Base-by-base conservation (phyloP, 1,140 invertebrate genomes). In the Heliconius hermathena region DNA sequence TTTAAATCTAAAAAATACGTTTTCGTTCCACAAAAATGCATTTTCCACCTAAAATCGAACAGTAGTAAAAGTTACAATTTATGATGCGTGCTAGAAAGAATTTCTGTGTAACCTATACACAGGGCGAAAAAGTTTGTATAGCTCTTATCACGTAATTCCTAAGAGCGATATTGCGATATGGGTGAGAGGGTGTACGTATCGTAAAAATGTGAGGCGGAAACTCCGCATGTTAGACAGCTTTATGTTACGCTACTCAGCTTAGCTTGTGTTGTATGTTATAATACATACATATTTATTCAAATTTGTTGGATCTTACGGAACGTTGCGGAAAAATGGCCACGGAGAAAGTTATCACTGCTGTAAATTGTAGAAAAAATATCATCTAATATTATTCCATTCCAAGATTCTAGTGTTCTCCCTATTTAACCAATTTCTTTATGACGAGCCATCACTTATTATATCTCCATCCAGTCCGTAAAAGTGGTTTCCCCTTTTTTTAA, bases 171-270 rank as follows among this genome's bases (percentile, higher is more conserved):
- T 66, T 66, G 9, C 60, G 26, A 16, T 66, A 22, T 22, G 54
- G 8, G 54, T 57, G 60, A 26, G 13, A 0, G 26, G 22, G 11
- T 66, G 60, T 57, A 57, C 54, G 41, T 36, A 79, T 74, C 36
- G 73, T 46, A 79, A 73, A 79, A 79, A 79, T 79, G 77, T 74
- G 77, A 52, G 77, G 54, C 73, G 60, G 73, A 79, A 74, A 74
- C 33, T 33, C 33, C 26, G 73, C 73, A 29, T 73, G 77, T 79
- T 79, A 74, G 77, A 79, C 73, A 79, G 77, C 22, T 79, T 79
- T 79, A 79, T 79, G 60, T 73, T 79, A n/a, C 38, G 20, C 57
- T 66, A 22, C 52, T 74, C 54, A 36, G 41, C 57, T 74, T 33
- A 76, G 22, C 26, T 66, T 26, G 26, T 66, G 60, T 26, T 60